Evolutionary conservation across 2,888 invertebrate genomes (phyloP), one percentile per base, ranked within the genome.

Genomic region (Hermaeophaga mercurialis): DNA sequence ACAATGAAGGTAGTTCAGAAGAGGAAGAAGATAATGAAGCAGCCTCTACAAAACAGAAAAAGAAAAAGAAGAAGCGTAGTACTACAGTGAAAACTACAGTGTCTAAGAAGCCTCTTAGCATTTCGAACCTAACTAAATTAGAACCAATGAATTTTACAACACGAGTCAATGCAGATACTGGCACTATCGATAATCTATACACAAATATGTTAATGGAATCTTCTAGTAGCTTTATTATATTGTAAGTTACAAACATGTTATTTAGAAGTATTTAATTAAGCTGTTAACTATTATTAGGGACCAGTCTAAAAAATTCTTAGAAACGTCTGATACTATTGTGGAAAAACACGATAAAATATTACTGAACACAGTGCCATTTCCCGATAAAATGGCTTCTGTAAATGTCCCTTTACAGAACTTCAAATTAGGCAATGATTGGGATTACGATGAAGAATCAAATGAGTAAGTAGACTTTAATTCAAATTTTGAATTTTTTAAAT

Each of bases 401-500:
- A 58, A 54, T 17, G 41, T 54, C 12, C 80, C 84, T 0, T 85
- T 88, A 66, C 75, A 80, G 5, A 80, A 82, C 43, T 74, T 74
- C 54, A 56, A n/a, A n/a, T n/a, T 64, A 38, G 60, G 72, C 12
- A 69, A 72, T 54, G 61, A 67, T 19, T 73, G 71, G 71, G 67
- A 73, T 61, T 68, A 68, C 2, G 70, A 71, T 3, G 60, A 67
- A 15, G 72, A 72, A 54, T 66, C 66, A 52, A 58, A 64, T 44
- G 56, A 58, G 71, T 70, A 65, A 66, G 61, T 54, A 26, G 33
- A n/a, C n/a, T n/a, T n/a, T n/a, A n/a, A n/a, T n/a, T n/a, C n/a
- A n/a, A n/a, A n/a, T n/a, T n/a, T n/a, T n/a, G n/a, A n/a, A n/a
- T n/a, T n/a, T n/a, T n/a, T n/a, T n/a, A n/a, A n/a, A n/a, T n/a